Evolutionary conservation across 2,113 vertebrate species (phyloP).

Genomic region (Girardinichthys multiradiatus): DNA sequence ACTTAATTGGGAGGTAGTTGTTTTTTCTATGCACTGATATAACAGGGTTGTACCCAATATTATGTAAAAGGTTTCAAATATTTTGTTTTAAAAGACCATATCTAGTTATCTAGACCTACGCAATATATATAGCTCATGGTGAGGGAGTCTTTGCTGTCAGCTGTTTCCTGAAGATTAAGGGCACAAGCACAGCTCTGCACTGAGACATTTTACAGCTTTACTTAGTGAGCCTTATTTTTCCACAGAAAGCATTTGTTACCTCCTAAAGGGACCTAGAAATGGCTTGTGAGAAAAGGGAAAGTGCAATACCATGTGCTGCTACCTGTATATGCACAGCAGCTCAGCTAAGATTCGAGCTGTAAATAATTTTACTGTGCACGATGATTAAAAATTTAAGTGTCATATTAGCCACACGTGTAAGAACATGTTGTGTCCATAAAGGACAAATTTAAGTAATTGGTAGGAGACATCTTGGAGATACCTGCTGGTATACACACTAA

Average conservation of each 20-base stretch:
- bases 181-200: constrained; percentile 40
- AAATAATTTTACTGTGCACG: constrained; percentile 74
- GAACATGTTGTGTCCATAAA: constrained; percentile 23
- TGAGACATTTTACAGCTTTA: constrained; percentile 53
- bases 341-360: constrained; percentile 35
- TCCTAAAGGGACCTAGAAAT: constrained; percentile 24
- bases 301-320: constrained; percentile 4
- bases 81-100: constrained; percentile 25
- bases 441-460: not conserved
- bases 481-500: constrained; percentile 22
- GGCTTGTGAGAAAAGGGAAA: constrained; percentile 19
- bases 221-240: constrained; percentile 52
- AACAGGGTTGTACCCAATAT: constrained; percentile 34
- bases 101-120: constrained; percentile 36
- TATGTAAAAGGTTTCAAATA: constrained; percentile 13
- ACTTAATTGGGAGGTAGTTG: constrained; percentile 31
- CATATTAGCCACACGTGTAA: constrained; percentile 52
- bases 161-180: constrained; percentile 66
- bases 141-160: constrained; percentile 53
- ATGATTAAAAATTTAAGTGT: constrained; percentile 69
- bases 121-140: constrained; percentile 19
- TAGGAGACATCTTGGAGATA: not conserved
- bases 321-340: constrained; percentile 17
- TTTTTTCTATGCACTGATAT: constrained; percentile 27
- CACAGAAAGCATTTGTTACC: constrained; percentile 21